phyloP scores from a whole-genome alignment of 2,888 invertebrate species.

The Criorhina ranunculi region DNA sequence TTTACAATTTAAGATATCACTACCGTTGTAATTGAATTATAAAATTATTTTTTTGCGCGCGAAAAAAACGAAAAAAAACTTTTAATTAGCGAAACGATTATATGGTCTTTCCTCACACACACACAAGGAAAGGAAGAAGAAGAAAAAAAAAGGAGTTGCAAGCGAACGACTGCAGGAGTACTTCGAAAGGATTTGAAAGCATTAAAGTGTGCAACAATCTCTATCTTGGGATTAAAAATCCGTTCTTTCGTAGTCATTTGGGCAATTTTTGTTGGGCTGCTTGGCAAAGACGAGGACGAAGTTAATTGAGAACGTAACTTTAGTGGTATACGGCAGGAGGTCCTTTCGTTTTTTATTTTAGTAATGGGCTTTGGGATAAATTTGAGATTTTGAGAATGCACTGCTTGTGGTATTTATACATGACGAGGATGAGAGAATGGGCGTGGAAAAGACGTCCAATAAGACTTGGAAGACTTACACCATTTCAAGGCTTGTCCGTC shows the following conservation, averaged over 20 bases:
- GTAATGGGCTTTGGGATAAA: too few relatives aligned
- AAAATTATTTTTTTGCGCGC: too few relatives aligned
- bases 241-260: neutral
- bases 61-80: slow-evolving; percentile 13
- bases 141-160: neutral
- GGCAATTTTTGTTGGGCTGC: neutral
- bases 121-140: neutral
- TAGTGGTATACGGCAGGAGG: neutral
- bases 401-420: too few relatives aligned
- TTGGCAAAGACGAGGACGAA: neutral
- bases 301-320: neutral
- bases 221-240: slow-evolving; percentile 27
- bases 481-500: too few relatives aligned
- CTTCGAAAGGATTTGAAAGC: slow-evolving; percentile 11
- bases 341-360: too few relatives aligned
- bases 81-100: slow-evolving; percentile 50
- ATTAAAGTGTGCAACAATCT: slow-evolving; percentile 29
- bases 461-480: too few relatives aligned
- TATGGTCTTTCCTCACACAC: slow-evolving; percentile 33
- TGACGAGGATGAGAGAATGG: too few relatives aligned
- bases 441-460: too few relatives aligned
- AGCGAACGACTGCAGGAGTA: slow-evolving; percentile 1
- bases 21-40: slow-evolving; percentile 55
- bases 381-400: too few relatives aligned
- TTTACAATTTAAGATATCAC: slow-evolving; percentile 56